phyloP scores from a whole-genome alignment of 2,797 vertebrate species.

The Lithobates sylvaticus region DNA sequence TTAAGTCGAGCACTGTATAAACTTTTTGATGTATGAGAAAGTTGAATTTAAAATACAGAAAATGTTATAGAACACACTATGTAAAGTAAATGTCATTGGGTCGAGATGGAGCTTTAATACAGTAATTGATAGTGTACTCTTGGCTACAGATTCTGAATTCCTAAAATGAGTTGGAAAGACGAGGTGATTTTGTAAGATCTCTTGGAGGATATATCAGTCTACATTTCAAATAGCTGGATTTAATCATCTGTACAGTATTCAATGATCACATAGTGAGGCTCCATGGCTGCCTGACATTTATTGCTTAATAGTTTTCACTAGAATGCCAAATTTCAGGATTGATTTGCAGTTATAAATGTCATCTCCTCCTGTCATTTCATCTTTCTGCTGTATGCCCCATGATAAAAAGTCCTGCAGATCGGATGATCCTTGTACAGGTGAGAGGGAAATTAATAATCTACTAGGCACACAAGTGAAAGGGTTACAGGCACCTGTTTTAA shows the following conservation, averaged over 20 bases:
- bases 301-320: constrained; percentile 62
- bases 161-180: constrained; percentile 1
- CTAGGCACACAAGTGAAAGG: constrained; percentile 3
- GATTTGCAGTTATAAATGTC: constrained; percentile 57
- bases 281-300: constrained; percentile 54
- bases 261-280: constrained; percentile 53
- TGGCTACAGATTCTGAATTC: not conserved
- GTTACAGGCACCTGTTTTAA: not conserved
- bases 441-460: not conserved
- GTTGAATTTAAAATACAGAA: not conserved
- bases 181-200: constrained; percentile 26
- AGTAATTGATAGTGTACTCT: constrained; percentile 27
- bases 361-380: constrained; percentile 49
- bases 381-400: constrained; percentile 41
- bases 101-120: constrained; percentile 13
- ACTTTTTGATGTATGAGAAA: not conserved
- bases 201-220: constrained; percentile 33
- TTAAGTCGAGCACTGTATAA: not conserved
- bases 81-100: not conserved
- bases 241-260: constrained; percentile 59
- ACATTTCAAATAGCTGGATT: constrained; percentile 48
- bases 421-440: not conserved
- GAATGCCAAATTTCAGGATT: constrained; percentile 53
- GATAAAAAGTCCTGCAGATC: constrained; percentile 1
- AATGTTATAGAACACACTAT: not conserved